A percentile compares a stretch with the other conserved stretches of the same genome.
Conservation (phyloP, 2,113 vertebrate species). For the Cynocephalus volans region DNA sequence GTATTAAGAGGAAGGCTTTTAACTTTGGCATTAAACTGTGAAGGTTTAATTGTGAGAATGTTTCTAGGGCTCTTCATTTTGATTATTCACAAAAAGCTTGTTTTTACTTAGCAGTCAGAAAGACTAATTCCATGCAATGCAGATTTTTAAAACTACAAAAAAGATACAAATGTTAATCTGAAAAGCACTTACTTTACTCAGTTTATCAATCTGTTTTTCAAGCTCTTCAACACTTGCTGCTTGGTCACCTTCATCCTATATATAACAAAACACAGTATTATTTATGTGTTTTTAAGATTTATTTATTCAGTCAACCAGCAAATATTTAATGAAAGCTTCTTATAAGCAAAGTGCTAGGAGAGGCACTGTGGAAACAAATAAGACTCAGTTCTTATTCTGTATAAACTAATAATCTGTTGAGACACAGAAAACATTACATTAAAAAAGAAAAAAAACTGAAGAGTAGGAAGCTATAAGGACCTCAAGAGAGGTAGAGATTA, state of each 20-base stretch:
- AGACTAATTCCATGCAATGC: not conserved
- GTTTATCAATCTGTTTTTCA: slow-evolving; percentile 97
- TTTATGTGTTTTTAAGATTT: slow-evolving; percentile 49
- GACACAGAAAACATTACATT: slow-evolving; percentile 23
- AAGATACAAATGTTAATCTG: slow-evolving; percentile 37
- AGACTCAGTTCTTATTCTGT: not conserved
- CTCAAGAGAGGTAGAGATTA: not conserved
- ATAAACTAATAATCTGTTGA: slow-evolving; percentile 30
- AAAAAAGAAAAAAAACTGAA: not conserved
- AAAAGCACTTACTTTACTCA: slow-evolving; percentile 92
- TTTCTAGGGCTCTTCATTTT: slow-evolving; percentile 26
- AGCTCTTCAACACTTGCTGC: slow-evolving; percentile 95
- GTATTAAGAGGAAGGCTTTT: slow-evolving; percentile 16
- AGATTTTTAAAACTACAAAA: slow-evolving; percentile 43
- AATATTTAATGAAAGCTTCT: slow-evolving; percentile 40
- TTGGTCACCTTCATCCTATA: slow-evolving; percentile 95
- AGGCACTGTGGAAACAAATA: not conserved
- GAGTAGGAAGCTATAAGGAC: not conserved
- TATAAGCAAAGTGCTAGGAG: not conserved
- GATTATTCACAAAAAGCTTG: slow-evolving; percentile 45
- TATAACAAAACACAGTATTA: slow-evolving; percentile 78
- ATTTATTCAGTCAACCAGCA: slow-evolving; percentile 9
- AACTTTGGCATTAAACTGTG: not conserved
- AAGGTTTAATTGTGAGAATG: not conserved
- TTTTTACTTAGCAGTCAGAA: slow-evolving; percentile 65